phyloP scores from a whole-genome alignment of 2,888 invertebrate genomes.

The Conus canariensis region DNA sequence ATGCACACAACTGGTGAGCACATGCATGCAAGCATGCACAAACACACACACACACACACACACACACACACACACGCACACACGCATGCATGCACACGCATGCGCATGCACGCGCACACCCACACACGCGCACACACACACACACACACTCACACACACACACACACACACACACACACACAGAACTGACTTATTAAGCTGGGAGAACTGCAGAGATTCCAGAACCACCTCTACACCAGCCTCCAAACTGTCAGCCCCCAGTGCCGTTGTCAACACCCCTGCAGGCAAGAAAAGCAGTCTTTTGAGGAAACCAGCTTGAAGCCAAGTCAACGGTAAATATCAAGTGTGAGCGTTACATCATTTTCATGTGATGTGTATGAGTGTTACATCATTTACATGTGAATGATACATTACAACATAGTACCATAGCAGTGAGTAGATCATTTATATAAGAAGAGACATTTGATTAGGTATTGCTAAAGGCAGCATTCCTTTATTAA shows the following conservation, averaged over 20 bases:
- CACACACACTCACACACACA: neutral
- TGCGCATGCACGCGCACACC: neutral
- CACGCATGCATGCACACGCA: neutral
- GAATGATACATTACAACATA: too few relatives aligned
- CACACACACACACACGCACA: neutral
- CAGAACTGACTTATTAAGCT: constrained; percentile 62
- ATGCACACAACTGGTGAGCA: too few relatives aligned
- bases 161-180: constrained; percentile 4
- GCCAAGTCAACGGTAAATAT: too few relatives aligned
- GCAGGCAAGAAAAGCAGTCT: neutral
- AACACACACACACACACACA: constrained; percentile 1
- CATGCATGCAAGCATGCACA: neutral
- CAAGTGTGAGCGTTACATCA: too few relatives aligned
- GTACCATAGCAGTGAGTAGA: too few relatives aligned
- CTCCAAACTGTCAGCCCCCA: constrained; percentile 61
- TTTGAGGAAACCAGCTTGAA: too few relatives aligned
- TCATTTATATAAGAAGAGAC: too few relatives aligned
- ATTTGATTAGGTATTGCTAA: too few relatives aligned
- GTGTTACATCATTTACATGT: too few relatives aligned
- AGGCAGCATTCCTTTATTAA: too few relatives aligned
- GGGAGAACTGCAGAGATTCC: constrained; percentile 61
- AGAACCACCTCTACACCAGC: constrained; percentile 61
- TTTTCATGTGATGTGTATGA: too few relatives aligned
- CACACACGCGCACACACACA: neutral
- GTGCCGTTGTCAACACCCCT: constrained; percentile 19